phyloP scores from a whole-genome alignment of 1,140 invertebrate species.

The Heliconius hewitsoni region DNA sequence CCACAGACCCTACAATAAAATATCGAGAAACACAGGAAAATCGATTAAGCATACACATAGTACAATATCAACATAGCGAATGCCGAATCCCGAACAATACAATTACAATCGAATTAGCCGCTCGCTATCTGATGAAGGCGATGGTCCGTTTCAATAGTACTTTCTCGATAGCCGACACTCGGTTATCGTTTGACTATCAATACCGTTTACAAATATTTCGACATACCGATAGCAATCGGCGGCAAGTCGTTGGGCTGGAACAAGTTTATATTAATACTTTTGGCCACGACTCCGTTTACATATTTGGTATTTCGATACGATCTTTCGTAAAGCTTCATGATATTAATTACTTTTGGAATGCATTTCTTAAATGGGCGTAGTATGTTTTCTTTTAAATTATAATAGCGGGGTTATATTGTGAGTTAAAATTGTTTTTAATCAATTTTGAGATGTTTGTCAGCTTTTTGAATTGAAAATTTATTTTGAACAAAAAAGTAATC shows the following conservation, averaged over 20 bases:
- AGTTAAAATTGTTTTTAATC: neutral
- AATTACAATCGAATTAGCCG: slow-evolving; percentile 56
- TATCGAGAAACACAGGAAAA: neutral
- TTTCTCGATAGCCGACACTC: slow-evolving; percentile 49
- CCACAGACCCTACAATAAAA: neutral
- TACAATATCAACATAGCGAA: slow-evolving; percentile 18
- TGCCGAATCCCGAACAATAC: slow-evolving; percentile 51
- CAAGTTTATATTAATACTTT: slow-evolving; percentile 50
- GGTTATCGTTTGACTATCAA: slow-evolving; percentile 64
- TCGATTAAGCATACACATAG: slow-evolving; percentile 5
- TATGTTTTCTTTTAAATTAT: slow-evolving; percentile 9
- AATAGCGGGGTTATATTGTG: neutral
- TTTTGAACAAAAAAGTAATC: no score
- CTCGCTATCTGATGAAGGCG: slow-evolving; percentile 50
- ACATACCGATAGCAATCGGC: slow-evolving; percentile 66
- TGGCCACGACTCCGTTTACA: slow-evolving; percentile 25
- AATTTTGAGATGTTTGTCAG: neutral
- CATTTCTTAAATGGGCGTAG: neutral
- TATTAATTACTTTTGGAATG: slow-evolving; percentile 25
- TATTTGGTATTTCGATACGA: slow-evolving; percentile 34
- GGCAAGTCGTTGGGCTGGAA: slow-evolving; percentile 45
- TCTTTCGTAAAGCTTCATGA: slow-evolving; percentile 29
- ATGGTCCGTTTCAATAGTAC: slow-evolving; percentile 46
- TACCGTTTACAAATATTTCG: slow-evolving; percentile 78
- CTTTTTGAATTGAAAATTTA: neutral